These are phyloP conservation scores for Leptinotarsa peninsularis DNA, from an alignment of 2,888 invertebrate species.

Conservation along the genomic window DNA sequence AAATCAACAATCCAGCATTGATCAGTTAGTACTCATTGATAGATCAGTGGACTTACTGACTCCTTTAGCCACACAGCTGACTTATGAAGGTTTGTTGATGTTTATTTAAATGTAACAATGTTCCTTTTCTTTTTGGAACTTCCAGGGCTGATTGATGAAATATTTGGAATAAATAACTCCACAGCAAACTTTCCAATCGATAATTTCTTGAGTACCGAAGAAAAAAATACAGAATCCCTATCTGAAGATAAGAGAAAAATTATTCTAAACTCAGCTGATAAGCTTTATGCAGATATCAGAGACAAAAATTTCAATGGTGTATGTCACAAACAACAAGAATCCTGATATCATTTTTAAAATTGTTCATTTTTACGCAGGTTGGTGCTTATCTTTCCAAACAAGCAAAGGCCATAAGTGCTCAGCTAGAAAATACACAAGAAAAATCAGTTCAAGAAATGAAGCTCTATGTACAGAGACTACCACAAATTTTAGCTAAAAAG, in stretches of 20 bases:
- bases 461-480: slow-evolving; percentile 89
- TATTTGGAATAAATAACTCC: slow-evolving; percentile 86
- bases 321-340: slow-evolving; percentile 33
- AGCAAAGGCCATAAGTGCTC: slow-evolving; percentile 86
- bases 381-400: slow-evolving; percentile 87
- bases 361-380: slow-evolving; percentile 67
- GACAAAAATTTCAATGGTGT: slow-evolving; percentile 93
- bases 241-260: slow-evolving; percentile 79
- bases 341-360: neutral
- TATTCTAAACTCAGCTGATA: slow-evolving; percentile 89
- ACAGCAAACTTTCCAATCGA: slow-evolving; percentile 88
- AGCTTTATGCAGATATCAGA: slow-evolving; percentile 87
- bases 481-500: slow-evolving; percentile 87
- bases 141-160: slow-evolving; percentile 88
- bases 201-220: slow-evolving; percentile 80
- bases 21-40: slow-evolving; percentile 91
- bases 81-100: slow-evolving; percentile 80
- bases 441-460: slow-evolving; percentile 96
- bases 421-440: slow-evolving; percentile 87
- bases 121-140: slow-evolving; percentile 14
- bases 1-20: slow-evolving; percentile 71
- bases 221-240: slow-evolving; percentile 71
- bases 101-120: neutral
- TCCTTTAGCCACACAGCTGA: slow-evolving; percentile 92
- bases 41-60: slow-evolving; percentile 92